Base-by-base conservation (phyloP, 2,888 invertebrate species). In the Ceramica pisi region DNA sequence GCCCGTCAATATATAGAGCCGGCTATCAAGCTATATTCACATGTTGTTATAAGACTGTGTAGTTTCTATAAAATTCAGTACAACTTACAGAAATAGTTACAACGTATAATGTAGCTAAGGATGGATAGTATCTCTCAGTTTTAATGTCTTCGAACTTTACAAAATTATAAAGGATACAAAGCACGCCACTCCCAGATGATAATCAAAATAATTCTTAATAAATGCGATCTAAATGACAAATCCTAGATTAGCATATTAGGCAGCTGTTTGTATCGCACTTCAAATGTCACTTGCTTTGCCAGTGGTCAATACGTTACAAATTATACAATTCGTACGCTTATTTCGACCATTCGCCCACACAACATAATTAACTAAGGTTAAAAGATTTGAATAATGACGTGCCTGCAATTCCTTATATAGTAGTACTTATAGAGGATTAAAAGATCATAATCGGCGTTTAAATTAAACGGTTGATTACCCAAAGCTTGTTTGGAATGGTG, bases 211-310 rank as follows among this genome's bases (percentile, higher is more conserved):
- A 67, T 53, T 53, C 21, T 62, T 59, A 69, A 66, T 48, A 62
- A 63, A 67, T 56, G 56, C 51, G 48, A 80, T 70, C 48, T 68
- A 67, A 70, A 83, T 68, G 66, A 73, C 68, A 71, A 79, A 76
- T 79, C 62, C 48, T 31, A 67, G 12, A 83, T 82, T 82, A 74
- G 66, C 83, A 83, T 84, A 84, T n/a, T 71, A 82, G 67, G 67
- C 51, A 71, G 63, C 48, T 35, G 6, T 55, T 10, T 19, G 44
- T 63, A 61, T 16, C 35, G 48, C 48, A 74, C 53, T n/a, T 57
- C 56, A 83, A 83, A 83, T 83, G 83, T 72, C 85, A 84, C 61
- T 84, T 70, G 82, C 26, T 35, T 53, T 14, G 14, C 55, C 14
- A 69, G 67, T 55, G 19, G 51, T 74, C 66, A 68, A 72, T 66